Evolutionary conservation across 2,113 vertebrate genomes (phyloP), one percentile per base, ranked within the genome.

Genomic region (Tylochromis polylepis): DNA sequence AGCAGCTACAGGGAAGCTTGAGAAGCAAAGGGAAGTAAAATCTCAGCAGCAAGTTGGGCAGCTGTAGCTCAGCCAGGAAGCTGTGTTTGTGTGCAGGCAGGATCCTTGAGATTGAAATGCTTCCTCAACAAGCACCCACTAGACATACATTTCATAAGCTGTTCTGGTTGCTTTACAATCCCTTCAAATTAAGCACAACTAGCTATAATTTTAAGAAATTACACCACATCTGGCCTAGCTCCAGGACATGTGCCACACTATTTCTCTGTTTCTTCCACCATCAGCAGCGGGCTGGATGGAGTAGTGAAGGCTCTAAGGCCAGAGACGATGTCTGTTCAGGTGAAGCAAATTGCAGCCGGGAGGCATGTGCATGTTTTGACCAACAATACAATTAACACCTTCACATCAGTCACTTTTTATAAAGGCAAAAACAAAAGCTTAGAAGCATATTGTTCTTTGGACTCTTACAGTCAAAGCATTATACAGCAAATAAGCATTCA

Each of bases 1-100:
- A 85, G 84, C 58, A 91, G 79, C 90, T 90, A 86, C 91, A 87
- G 92, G 87, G 90, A 78, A 65, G 86, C 83, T 62, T 3, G 15
- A 72, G 79, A 89, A 77, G 88, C 77, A 70, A 81, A 85, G 85
- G 80, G 38, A 90, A 55, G 82, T 18, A 31, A 75, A 88, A 87
- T 80, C 82, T 84, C 88, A 84, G 43, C 82, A 81, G 82, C 18
- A 81, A 88, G 77, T 84, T 67, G 81, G 51, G 82, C 91, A 79
- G 86, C 78, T 85, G 88, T 62, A 86, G 82, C 90, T 83, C 90
- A 90, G 91, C n/a, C 6, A 87, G 86, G 79, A 77, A 81, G 87
- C 84, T 86, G 89, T 90, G 88, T 80, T 85, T 60, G 89, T 88
- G 84, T 84, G 46, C 81, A 77, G 82, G 80, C 91, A 36, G 82